Percentiles rank a stretch among this genome's conserved stretches.
Evolutionary conservation across 2,797 vertebrate species (phyloP).

Genomic region (Streptopelia turtur): DNA sequence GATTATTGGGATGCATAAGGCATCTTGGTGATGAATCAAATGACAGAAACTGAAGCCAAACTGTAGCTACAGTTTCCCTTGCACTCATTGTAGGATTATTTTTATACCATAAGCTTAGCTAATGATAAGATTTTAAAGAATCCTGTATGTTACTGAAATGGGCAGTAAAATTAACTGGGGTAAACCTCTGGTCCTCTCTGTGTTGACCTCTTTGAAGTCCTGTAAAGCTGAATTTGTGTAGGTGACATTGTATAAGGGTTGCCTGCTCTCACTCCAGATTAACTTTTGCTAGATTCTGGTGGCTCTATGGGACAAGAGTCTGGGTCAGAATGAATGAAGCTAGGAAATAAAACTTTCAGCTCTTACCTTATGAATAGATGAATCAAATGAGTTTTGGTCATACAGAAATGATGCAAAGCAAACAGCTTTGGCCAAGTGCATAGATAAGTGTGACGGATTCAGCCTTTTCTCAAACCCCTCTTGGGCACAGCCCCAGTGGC

Average conservation of each 20-base stretch:
- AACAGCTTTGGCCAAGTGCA: slow-evolving; percentile 15
- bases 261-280: not conserved
- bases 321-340: not conserved
- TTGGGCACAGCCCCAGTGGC: not conserved
- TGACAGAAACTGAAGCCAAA: not conserved
- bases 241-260: not conserved
- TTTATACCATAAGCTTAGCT: not conserved
- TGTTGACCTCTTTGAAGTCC: not conserved
- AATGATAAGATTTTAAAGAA: not conserved
- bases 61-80: not conserved
- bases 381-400: not conserved
- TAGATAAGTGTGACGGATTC: not conserved
- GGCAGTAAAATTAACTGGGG: not conserved
- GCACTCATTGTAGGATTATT: not conserved
- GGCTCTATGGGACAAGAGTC: not conserved
- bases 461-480: not conserved
- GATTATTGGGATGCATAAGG: not conserved
- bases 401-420: slow-evolving; percentile 43
- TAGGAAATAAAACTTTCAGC: not conserved
- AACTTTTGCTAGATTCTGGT: not conserved
- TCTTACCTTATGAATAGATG: not conserved
- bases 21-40: rapidly evolving
- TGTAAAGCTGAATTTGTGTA: not conserved
- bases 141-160: not conserved
- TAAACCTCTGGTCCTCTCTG: not conserved